A percentile compares a stretch with the other conserved stretches of the same genome.
phyloP scores from a whole-genome alignment of 30 jellyfish, hydroid and myxozoan species.

The Aurelia aurita complex sp. Pacific region DNA sequence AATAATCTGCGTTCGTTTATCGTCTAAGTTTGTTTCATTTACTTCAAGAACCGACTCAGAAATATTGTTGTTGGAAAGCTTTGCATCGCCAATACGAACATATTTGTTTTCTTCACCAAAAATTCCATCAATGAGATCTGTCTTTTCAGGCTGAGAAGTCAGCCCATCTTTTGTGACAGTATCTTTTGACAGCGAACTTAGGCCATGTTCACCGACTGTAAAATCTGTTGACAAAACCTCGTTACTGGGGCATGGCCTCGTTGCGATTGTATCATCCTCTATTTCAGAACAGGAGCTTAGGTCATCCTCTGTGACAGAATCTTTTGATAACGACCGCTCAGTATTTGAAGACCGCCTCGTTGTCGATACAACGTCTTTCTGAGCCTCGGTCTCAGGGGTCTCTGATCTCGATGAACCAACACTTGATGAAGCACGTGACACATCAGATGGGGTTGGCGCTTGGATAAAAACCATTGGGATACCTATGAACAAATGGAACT shows the following conservation, averaged over 20 bases:
- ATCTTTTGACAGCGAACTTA: too few relatives aligned
- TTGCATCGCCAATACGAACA: background rate
- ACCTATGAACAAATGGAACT: background rate
- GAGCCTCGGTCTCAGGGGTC: slow-evolving; percentile 23
- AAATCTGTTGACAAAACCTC: background rate
- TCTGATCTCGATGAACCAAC: slow-evolving; percentile 38
- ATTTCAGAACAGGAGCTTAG: background rate
- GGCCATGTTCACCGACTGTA: too few relatives aligned
- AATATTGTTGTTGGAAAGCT: background rate
- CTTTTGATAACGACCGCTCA: background rate
- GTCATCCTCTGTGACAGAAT: background rate
- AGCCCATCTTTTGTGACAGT: background rate
- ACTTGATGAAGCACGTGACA: slow-evolving; percentile 23
- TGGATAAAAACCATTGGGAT: slow-evolving; percentile 34
- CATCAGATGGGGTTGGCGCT: slow-evolving; percentile 52
- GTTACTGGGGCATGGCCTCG: too few relatives aligned
- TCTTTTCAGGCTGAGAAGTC: background rate
- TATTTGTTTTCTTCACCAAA: background rate
- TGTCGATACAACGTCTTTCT: background rate
- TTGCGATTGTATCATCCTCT: background rate
- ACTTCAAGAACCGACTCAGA: background rate
- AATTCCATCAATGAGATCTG: background rate
- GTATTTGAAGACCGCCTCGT: background rate
- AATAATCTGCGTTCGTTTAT: background rate
- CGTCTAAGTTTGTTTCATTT: background rate